Conservation (phyloP, 2,113 vertebrate species). For the Coptodon rendalli region DNA sequence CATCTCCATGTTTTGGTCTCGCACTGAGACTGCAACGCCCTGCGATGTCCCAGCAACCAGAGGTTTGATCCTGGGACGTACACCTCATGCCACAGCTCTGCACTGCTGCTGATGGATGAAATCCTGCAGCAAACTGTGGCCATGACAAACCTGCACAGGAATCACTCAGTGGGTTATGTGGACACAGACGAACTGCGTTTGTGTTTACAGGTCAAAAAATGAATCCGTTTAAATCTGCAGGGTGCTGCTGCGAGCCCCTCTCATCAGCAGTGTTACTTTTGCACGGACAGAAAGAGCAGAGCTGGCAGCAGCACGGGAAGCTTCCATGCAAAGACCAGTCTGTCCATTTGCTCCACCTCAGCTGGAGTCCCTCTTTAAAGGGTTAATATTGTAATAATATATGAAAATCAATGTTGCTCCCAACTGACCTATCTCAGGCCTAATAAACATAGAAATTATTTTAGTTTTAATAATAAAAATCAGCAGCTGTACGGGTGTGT, state of each 20-base stretch:
- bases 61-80: not conserved
- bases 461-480: not conserved
- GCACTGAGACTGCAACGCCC: not conserved
- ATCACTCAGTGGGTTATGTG: not conserved
- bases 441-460: not conserved
- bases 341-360: not conserved
- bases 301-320: not conserved
- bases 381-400: not conserved
- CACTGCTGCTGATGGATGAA: not conserved
- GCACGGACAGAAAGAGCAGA: not conserved
- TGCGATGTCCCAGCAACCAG: not conserved
- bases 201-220: not conserved
- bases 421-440: accelerated
- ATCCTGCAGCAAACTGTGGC: not conserved
- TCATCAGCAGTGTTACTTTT: not conserved
- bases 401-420: not conserved
- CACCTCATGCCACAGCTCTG: not conserved
- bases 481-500: not conserved
- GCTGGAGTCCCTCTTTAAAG: not conserved
- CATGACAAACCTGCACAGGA: not conserved
- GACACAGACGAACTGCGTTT: not conserved
- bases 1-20: accelerated
- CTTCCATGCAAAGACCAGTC: not conserved
- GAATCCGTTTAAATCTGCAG: not conserved
- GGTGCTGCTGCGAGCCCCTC: not conserved